Evolutionary conservation across 2,888 invertebrate genomes (phyloP).

Genomic region (Dryomyza anilis): DNA sequence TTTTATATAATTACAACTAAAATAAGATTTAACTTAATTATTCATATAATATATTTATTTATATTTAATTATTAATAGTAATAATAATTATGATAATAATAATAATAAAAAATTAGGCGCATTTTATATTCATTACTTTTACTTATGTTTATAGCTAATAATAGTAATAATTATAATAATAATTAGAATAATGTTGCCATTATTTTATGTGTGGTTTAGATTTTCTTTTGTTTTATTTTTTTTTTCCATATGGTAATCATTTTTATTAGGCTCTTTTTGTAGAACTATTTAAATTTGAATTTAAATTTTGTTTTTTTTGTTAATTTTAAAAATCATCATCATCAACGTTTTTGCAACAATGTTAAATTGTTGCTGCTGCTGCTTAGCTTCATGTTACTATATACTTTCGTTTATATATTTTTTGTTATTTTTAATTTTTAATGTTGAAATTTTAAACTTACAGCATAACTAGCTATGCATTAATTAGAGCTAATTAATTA

Average conservation of each 20-base stretch:
- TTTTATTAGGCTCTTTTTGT: too few species aligned
- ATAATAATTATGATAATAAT: constrained; percentile 2
- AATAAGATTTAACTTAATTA: constrained; percentile 27
- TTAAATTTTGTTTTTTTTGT: too few species aligned
- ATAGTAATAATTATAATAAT: constrained; percentile 30
- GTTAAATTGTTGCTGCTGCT: too few species aligned
- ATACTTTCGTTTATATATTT: constrained; percentile 9
- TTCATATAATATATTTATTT: constrained; percentile 29
- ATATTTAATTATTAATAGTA: constrained; percentile 30
- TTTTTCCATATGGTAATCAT: too few species aligned
- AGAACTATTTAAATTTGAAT: too few species aligned
- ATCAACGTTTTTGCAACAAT: too few species aligned
- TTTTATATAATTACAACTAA: constrained; percentile 15
- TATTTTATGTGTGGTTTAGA: constrained; percentile 8
- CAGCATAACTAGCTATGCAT: constrained; percentile 17
- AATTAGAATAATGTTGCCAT: constrained; percentile 27
- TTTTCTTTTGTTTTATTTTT: constrained; percentile 23
- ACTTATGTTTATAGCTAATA: constrained; percentile 1
- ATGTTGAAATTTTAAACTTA: constrained; percentile 22
- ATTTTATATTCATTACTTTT: constrained; percentile 13
- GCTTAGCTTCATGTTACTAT: too few species aligned
- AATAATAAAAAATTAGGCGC: constrained; percentile 26
- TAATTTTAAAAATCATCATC: too few species aligned
- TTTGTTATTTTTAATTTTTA: constrained; percentile 30
- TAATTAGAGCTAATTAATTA: constrained; percentile 12